phyloP scores from a whole-genome alignment of 2,113 vertebrate species.

The Tychaedon coryphoeus region DNA sequence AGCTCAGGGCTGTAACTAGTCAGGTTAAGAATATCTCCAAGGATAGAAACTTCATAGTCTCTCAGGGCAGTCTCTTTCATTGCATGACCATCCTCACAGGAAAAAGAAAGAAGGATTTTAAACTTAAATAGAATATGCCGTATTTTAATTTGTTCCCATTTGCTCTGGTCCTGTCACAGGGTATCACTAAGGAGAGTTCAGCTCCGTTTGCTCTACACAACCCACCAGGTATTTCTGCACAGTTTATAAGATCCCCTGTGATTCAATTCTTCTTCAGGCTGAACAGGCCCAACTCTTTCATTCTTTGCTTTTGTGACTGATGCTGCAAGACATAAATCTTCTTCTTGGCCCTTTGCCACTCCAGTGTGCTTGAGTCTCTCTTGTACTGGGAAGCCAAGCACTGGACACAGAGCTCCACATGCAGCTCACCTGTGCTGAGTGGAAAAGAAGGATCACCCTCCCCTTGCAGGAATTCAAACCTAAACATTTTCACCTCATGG shows the following conservation, averaged over 20 bases:
- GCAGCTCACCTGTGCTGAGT: rapidly evolving
- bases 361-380: too few relatives aligned
- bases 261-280: neutral
- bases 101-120: neutral
- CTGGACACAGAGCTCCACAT: neutral
- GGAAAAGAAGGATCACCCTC: neutral
- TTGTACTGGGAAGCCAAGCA: neutral
- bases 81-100: rapidly evolving
- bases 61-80: neutral
- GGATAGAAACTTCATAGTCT: neutral
- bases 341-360: neutral
- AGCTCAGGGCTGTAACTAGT: neutral
- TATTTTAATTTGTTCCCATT: neutral
- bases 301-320: neutral
- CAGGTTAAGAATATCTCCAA: neutral
- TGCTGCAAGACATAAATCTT: neutral
- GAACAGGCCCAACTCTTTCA: neutral
- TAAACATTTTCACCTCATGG: neutral
- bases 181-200: neutral
- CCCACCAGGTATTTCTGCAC: neutral
- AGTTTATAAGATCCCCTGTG: neutral
- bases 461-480: neutral
- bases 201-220: neutral
- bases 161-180: neutral
- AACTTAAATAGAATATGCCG: neutral